These are phyloP conservation scores for Archilochus colubris DNA, from an alignment of 2,113 vertebrate genomes.

Conservation along the genomic window DNA sequence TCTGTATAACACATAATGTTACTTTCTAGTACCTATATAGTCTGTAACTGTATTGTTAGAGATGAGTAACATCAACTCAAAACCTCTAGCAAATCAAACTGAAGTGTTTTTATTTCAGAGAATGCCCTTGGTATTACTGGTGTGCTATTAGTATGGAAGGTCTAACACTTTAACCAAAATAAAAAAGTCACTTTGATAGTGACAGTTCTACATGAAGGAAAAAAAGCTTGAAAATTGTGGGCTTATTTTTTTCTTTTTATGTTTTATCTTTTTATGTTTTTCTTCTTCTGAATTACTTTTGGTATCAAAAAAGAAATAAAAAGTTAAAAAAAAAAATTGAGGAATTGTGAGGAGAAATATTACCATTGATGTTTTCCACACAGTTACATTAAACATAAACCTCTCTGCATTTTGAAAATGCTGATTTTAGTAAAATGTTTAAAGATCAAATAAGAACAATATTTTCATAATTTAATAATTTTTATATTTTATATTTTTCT, in stretches of 20 bases:
- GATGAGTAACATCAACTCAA: background rate
- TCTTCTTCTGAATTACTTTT: background rate
- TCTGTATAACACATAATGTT: background rate
- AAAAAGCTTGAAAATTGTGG: slow-evolving; percentile 5
- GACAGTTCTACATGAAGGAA: slow-evolving; percentile 37
- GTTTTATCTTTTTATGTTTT: slow-evolving; percentile 39
- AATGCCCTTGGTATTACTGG: accelerated
- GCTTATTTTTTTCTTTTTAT: slow-evolving; percentile 19
- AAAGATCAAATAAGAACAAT: background rate
- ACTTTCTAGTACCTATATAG: background rate
- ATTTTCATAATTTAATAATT: background rate
- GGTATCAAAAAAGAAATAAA: background rate
- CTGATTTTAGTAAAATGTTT: background rate
- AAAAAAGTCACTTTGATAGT: background rate
- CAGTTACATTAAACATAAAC: background rate
- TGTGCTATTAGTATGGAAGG: background rate
- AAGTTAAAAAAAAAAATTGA: background rate
- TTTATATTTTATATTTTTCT: background rate
- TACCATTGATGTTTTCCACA: background rate
- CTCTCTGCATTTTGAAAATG: background rate
- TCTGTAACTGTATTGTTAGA: background rate
- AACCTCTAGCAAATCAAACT: background rate
- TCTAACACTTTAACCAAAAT: background rate
- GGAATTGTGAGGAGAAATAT: background rate
- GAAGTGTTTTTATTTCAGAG: background rate